Conservation (phyloP, 2,797 vertebrate species). For the Perodicticus potto region DNA sequence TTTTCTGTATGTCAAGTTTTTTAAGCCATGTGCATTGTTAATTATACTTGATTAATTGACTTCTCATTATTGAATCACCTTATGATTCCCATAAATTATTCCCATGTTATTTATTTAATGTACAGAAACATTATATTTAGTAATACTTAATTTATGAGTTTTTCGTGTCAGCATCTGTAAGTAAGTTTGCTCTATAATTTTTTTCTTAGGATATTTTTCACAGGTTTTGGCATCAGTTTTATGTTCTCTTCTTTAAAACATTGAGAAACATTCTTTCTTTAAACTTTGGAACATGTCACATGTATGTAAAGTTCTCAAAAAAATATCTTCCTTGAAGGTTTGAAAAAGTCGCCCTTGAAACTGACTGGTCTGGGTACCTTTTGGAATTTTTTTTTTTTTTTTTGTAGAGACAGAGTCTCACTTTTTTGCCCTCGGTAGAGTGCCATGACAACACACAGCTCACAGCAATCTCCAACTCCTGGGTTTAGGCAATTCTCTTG, state of each 20-base stretch:
- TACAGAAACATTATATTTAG: neutral
- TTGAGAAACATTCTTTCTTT: constrained; percentile 16
- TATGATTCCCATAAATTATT: neutral
- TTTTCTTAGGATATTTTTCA: constrained; percentile 9
- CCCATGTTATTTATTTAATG: neutral
- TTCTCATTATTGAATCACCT: constrained; percentile 18
- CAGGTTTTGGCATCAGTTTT: constrained; percentile 25
- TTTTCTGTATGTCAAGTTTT: constrained; percentile 3
- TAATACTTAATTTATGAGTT: constrained; percentile 51
- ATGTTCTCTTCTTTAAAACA: constrained; percentile 1
- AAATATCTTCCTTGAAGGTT: neutral
- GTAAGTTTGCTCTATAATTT: neutral
- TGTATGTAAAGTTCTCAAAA: neutral
- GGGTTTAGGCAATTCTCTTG: no score
- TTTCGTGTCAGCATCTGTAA: neutral
- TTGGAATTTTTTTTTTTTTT: neutral
- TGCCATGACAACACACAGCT: no score
- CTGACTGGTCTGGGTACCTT: neutral
- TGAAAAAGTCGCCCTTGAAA: constrained; percentile 4
- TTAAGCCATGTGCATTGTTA: constrained; percentile 18
- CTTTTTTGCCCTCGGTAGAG: no score
- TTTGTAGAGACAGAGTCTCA: no score
- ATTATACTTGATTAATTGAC: neutral
- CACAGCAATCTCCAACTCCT: no score
- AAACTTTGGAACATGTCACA: neutral